Evolutionary conservation across 2,888 invertebrate species (phyloP).

Genomic region (Orchesellides sinensis): DNA sequence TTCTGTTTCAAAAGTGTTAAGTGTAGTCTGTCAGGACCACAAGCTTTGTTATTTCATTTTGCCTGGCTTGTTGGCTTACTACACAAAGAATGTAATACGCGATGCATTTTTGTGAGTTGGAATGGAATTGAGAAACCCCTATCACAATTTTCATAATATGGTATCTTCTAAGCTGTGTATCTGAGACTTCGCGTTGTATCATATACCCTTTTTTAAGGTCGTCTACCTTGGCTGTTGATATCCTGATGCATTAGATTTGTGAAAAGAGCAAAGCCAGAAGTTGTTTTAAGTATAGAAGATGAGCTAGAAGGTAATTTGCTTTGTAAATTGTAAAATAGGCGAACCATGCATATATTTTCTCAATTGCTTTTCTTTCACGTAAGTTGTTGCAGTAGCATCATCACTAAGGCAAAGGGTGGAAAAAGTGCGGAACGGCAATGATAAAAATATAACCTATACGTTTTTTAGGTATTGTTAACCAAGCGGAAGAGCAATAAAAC

Average conservation of each 20-base stretch:
- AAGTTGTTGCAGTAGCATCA: too few relatives aligned
- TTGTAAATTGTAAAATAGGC: conserved; percentile 2
- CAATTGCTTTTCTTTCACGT: too few relatives aligned
- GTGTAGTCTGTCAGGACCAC: too few relatives aligned
- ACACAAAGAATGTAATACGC: not conserved
- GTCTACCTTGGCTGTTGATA: conserved; percentile 41
- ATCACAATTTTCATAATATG: conserved; percentile 4
- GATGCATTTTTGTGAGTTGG: not conserved
- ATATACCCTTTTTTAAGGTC: conserved; percentile 47
- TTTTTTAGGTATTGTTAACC: too few relatives aligned
- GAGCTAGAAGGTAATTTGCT: conserved; percentile 25
- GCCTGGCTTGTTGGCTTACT: too few relatives aligned
- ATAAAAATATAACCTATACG: too few relatives aligned
- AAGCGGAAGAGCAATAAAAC: too few relatives aligned
- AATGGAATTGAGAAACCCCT: too few relatives aligned
- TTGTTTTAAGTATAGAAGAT: conserved; percentile 27
- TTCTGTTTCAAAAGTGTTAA: too few relatives aligned
- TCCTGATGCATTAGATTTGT: conserved; percentile 5
- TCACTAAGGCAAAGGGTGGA: too few relatives aligned
- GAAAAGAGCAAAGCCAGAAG: conserved; percentile 15
- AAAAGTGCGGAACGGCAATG: too few relatives aligned
- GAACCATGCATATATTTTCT: not conserved
- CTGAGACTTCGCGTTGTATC: conserved; percentile 8
- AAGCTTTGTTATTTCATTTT: too few relatives aligned
- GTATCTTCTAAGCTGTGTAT: not conserved